Conservation (phyloP, 2,113 vertebrate species). For the Brienomyrus longianalis region DNA sequence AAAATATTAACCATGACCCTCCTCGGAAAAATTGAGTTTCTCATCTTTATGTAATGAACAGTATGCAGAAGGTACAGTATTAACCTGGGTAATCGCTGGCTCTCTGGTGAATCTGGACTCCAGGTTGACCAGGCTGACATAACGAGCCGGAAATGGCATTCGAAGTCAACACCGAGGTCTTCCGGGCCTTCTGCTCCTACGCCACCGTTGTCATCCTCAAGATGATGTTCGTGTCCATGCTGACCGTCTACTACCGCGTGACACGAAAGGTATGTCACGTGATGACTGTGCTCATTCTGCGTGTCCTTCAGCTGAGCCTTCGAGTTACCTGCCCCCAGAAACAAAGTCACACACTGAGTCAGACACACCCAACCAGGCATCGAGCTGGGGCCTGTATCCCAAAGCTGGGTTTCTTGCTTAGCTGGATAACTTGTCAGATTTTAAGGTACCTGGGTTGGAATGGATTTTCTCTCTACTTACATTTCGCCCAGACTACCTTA, state of each 20-base stretch:
- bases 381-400: background rate
- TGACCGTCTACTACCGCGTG: slow-evolving; percentile 58
- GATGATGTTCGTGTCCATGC: slow-evolving; percentile 71
- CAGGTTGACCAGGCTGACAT: background rate
- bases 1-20: background rate
- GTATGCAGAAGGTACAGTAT: background rate
- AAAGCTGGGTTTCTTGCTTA: background rate
- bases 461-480: background rate
- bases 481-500: background rate
- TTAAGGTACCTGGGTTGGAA: background rate
- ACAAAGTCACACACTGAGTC: background rate
- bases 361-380: background rate
- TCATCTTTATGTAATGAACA: background rate
- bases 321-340: background rate
- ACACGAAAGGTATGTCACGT: slow-evolving; percentile 61
- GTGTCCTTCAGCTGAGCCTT: background rate
- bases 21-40: background rate
- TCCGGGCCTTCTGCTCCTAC: slow-evolving; percentile 63
- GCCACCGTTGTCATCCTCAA: slow-evolving; percentile 61
- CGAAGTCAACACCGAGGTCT: slow-evolving; percentile 55
- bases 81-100: background rate
- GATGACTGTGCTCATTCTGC: background rate
- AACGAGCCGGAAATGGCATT: slow-evolving; percentile 14
- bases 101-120: background rate
- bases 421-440: background rate